Evolutionary conservation across 1,140 invertebrate species (phyloP), one percentile per base, ranked within the genome.

Genomic region (Eupeodes corollae): DNA sequence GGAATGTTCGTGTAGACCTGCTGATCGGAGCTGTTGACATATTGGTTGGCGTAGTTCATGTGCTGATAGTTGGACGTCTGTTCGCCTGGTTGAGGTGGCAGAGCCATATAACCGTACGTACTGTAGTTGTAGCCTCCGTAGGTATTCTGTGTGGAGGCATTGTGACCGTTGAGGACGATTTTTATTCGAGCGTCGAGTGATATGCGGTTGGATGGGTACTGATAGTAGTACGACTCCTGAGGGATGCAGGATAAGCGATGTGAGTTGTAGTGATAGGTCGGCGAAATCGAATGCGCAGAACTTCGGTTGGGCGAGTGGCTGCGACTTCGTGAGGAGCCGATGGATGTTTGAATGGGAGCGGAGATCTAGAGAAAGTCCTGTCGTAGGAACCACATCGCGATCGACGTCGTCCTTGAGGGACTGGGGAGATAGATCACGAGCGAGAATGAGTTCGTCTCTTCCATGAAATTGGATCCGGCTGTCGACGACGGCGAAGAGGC

Each of bases 271-370:
- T 35, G 31, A 12, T 37, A 16, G 6, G 46, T 15, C 9, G 45
- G 37, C 11, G 42, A 44, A 37, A 42, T 43, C 10, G 43, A 52
- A 16, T 38, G 42, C 30, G 35, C 3, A 37, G 3, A 5, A 14
- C 35, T 3, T 37, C 13, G 5, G 15, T 3, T 37, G 5, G 41
- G 35, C 2, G 50, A 47, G 9, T 42, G 16, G 34, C 46, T 47
- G 14, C 9, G 18, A 12, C 40, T 38, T 31, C 37, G 35, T 13
- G 47, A 58, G 48, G 56, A 56, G 41, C 60, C 63, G 63, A 66
- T 0, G 63, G 63, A 3, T 62, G 63, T 38, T 61, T 65, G 11
- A 66, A 66, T 10, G 60, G 62, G 35, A 66, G 41, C 12, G 63
- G 63, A 3, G 63, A 65, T 10, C 62, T 57, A 1, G 61, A 64